Base-by-base conservation (phyloP, 2,797 vertebrate species). In the Alosa sapidissima region DNA sequence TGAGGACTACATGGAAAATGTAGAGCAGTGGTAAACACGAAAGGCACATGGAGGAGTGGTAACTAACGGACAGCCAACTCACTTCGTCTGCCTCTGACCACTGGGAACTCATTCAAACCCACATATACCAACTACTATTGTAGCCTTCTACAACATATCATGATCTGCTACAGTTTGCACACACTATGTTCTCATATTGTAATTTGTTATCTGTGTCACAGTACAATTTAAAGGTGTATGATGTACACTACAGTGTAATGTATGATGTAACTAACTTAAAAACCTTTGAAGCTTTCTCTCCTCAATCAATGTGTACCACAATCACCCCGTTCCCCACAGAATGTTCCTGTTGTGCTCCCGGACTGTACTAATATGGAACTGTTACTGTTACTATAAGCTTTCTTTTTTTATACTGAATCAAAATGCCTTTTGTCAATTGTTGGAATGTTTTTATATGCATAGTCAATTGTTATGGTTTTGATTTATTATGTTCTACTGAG, bases 1-100 rank as follows among this genome's bases (percentile, higher is more conserved):
- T 72, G 91, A 93, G 81, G 94, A 96, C 89, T 99, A 99, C 91
- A 89, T 94, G 19, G 97, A 96, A 91, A 98, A 97, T 4, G 97
- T 99, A 86, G 98, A 98, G 90, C 96, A 96, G 89, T 99, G 98
- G 98, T 94, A 94, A 72, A 41, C 8, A 72, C 28, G 13, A 3
- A 36, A 72, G 10, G 1, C 11, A 14, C 65, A 72, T 36, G 33
- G 65, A 41, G 10, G 65, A 72, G 65, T 41, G 13, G 13, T 72
- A 16, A 16, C 28, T 10, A 36, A 28, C 14, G 65, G 33, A 72
- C 65, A 65, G 60, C 60, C 24, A 14, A 36, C 65, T 41, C 33
- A 2, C 33, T 13, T 28, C 33, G 36, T 36, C 33, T 14, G 65
- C 10, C 11, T 36, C 2, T 41, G 65, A 33, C 11, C 11, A 11